Base-by-base conservation (phyloP, 2,797 vertebrate genomes). In the Leuciscus waleckii region DNA sequence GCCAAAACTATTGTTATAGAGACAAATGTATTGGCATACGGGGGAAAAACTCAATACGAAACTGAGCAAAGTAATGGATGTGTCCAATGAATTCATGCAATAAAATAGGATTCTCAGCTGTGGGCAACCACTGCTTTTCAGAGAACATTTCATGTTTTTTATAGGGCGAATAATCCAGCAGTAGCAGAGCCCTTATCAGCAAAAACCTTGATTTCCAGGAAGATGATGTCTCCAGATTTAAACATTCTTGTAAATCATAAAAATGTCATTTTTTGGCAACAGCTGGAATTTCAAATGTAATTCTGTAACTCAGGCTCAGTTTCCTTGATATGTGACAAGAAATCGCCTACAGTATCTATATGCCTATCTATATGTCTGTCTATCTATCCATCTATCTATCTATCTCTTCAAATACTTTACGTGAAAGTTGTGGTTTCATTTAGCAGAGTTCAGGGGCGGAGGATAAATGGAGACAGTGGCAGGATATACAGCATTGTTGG, bases 41-140 rank as follows among this genome's bases (percentile, higher is more conserved):
- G 81, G 67, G 65, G 85, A 81, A 81, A 65, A 49, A 87, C 90
- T 91, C 41, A 51, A 91, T 89, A 91, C 90, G 68, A 90, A 73
- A 85, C 75, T 21, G 17, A 85, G 83, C 81, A 87, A 89, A 89
- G 82, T 84, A 87, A 85, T 76, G 77, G 79, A 83, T 75, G 83
- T 85, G 56, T 87, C 80, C 61, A 39, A 87, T 87, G 80, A 89
- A 68, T 86, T 85, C 82, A 81, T 76, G 78, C 76, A 80, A 82
- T 80, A 51, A 43, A 85, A 51, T 46, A 76, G 54, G 56, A 80
- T 68, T 86, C 8, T 69, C 78, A 70, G 80, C 81, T 84, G 81
- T 87, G 84, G 73, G 74, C 77, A 80, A 74, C 37, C 73, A 49
- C 74, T 68, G 79, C 74, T 70, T 83, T 74, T 89, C 76, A 71